Base-by-base conservation (phyloP, 1,140 invertebrate genomes). In the Drosophila sproati region DNA sequence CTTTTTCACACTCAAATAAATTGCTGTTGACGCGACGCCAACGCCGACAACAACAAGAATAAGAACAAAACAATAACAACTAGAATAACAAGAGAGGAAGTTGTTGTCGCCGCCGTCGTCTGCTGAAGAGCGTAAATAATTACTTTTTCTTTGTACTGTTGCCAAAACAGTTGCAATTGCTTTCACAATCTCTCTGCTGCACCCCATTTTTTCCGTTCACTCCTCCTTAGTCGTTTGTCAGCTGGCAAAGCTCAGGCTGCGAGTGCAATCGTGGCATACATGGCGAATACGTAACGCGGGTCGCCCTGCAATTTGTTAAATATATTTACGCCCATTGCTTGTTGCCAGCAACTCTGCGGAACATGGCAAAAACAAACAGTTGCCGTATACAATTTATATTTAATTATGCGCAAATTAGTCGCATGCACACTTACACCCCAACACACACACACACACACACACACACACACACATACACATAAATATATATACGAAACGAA, bases 1-100 rank as follows among this genome's bases (percentile, higher is more conserved):
- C 85, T 89, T 89, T 89, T 89, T 89, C 85, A 89, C 85, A 89
- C 85, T 89, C 78, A 87, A 87, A 87, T 87, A 87, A 87, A 87
- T 87, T 87, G 83, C 83, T 87, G 83, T 87, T 88, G 83, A 87
- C 83, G 83, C 83, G 83, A 74, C 83, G 87, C 82, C 83, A 87
- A 57, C 82, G 63, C 68, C 52, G 54, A 61, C 61, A 78, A 64
- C 74, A 55, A 41, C 55, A 68, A 41, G 54, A 48, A 28, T 57
- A 41, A 41, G 20, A 20, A 48, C 64, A 50, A 47, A 60, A 28
- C 47, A 68, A 41, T 55, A 48, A 28, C 64, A 41, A 41, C 57
- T 70, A 54, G 50, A 54, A 37, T 12, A 82, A 73, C 64, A 83
- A 79, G 72, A 64, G 75, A 74, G 74, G 72, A 72, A 76, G 57